phyloP scores from a whole-genome alignment of 2,113 vertebrate species.

The Larimichthys crocea region DNA sequence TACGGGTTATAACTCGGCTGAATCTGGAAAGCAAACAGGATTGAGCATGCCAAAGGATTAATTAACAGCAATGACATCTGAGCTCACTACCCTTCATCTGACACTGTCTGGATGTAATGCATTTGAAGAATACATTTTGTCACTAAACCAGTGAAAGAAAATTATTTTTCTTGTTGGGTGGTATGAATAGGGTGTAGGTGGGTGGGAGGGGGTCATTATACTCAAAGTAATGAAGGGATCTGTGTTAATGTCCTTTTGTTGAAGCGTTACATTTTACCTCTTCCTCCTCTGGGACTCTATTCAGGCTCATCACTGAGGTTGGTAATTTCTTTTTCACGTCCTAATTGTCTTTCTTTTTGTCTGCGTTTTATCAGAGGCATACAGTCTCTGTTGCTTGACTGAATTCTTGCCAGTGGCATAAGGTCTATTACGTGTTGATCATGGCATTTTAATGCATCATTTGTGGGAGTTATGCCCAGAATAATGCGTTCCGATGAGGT shows the following conservation, averaged over 20 bases:
- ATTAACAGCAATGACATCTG: slow-evolving; percentile 44
- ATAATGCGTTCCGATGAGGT: slow-evolving; percentile 49
- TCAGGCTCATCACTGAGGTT: slow-evolving; percentile 63
- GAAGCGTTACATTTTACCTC: slow-evolving; percentile 63
- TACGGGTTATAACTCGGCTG: slow-evolving; percentile 1
- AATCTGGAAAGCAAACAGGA: slow-evolving; percentile 1
- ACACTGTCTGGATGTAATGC: slow-evolving; percentile 36
- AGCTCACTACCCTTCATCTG: slow-evolving; percentile 12
- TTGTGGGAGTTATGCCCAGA: slow-evolving; percentile 58
- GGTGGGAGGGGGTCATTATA: slow-evolving; percentile 48
- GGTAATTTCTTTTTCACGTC: slow-evolving; percentile 66
- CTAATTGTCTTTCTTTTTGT: slow-evolving; percentile 74
- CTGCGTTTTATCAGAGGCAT: slow-evolving; percentile 66
- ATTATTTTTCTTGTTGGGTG: slow-evolving; percentile 40
- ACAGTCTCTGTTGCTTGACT: slow-evolving; percentile 53
- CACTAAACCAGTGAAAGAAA: slow-evolving; percentile 38
- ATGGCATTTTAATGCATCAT: slow-evolving; percentile 64
- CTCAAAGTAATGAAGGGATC: slow-evolving; percentile 69
- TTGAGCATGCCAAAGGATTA: slow-evolving; percentile 39
- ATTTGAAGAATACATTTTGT: slow-evolving; percentile 30
- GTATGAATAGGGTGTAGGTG: slow-evolving; percentile 10
- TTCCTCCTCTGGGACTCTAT: slow-evolving; percentile 63
- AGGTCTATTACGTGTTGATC: slow-evolving; percentile 63
- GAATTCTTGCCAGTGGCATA: slow-evolving; percentile 51
- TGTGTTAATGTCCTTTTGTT: slow-evolving; percentile 69